Conservation (phyloP, 2,888 invertebrate genomes). For the Melanostoma mellinum region DNA sequence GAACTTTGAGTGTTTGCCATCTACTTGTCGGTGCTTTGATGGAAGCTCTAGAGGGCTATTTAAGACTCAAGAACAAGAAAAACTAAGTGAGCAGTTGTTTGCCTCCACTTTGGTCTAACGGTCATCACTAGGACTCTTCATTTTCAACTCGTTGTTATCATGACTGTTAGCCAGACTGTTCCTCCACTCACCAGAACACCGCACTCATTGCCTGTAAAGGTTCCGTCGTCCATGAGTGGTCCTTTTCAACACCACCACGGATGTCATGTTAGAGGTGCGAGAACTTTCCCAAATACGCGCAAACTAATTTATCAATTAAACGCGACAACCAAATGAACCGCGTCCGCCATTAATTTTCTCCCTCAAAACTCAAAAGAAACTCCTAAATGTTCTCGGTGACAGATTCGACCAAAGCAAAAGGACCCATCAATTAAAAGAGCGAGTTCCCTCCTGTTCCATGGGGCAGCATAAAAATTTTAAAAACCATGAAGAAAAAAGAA, state of each 20-base stretch:
- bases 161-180: too few relatives aligned
- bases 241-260: not conserved
- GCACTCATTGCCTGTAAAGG: too few relatives aligned
- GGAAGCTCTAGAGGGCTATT: not conserved
- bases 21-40: conserved; percentile 65
- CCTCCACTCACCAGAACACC: too few relatives aligned
- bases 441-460: not conserved
- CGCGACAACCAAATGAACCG: conserved; percentile 51
- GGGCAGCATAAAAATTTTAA: conserved; percentile 2
- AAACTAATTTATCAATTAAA: conserved; percentile 62
- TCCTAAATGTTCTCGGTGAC: conserved; percentile 52
- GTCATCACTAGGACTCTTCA: too few relatives aligned
- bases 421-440: conserved; percentile 55
- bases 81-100: too few relatives aligned
- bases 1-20: conserved; percentile 64
- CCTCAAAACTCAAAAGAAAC: not conserved
- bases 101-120: too few relatives aligned
- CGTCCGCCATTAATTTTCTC: conserved; percentile 45
- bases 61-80: too few relatives aligned
- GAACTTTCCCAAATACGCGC: conserved; percentile 19
- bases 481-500: not conserved
- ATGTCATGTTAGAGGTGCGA: conserved; percentile 21
- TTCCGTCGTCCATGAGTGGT: too few relatives aligned
- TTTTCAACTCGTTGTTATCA: too few relatives aligned
- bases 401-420: conserved; percentile 32